Evolutionary conservation across 2,888 invertebrate genomes (phyloP), one percentile per base, ranked within the genome.

Genomic region (Sisyra terminalis): DNA sequence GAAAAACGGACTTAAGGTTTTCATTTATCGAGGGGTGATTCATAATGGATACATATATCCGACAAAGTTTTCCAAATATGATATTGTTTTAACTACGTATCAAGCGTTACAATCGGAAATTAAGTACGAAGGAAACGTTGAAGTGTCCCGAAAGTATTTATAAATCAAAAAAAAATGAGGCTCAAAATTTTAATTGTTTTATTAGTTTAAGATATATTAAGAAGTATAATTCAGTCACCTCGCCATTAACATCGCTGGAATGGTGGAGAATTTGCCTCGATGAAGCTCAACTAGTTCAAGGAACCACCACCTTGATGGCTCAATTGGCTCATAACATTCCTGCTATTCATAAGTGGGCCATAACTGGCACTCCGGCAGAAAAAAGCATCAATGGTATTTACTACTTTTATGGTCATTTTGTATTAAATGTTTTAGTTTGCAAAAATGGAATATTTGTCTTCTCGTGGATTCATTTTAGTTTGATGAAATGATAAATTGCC

Each of bases 221-320:
- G 4, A 41, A 34, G 24, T 81, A 74, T 49, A 64, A 75, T 57
- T 64, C 71, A 1, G 67, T 72, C 2, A 73, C 73, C 1, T 73
- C 78, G 37, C 81, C 85, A 0, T 57, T 86, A n/a, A 59, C 70
- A 1, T 69, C 72, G 53, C 65, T 85, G 2, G 63, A 73, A 39
- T 86, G 82, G 80, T 84, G 83, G 83, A 65, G 85, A 44, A 67
- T 84, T 41, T 73, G 79, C 53, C 60, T 84, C 17, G 86, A 86
- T 59, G 86, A 86, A 61, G 84, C 83, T 4, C 86, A 86, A 65
- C 76, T 81, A 70, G 78, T 83, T 1, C 82, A 84, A 53, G 65
- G 69, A 39, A 63, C 66, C 3, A 61, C 65, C 1, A 63, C 69
- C 2, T 63, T 69, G 53, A 69, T 74, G 1, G 71, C 78, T 0